Base-by-base conservation (phyloP, 1,140 invertebrate genomes). In the Drosophila pallidifrons region DNA sequence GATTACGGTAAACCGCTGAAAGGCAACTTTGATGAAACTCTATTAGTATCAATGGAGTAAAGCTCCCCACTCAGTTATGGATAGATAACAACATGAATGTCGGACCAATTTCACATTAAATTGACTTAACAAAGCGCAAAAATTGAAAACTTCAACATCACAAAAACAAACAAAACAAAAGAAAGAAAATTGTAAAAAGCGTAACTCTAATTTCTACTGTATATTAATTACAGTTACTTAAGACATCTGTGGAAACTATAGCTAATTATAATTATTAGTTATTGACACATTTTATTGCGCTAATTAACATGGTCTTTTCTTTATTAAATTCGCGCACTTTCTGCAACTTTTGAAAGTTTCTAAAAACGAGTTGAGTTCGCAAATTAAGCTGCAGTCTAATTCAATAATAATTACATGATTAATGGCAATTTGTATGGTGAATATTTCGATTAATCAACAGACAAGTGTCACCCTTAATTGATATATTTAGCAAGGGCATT, bases 1-100 rank as follows among this genome's bases (percentile, higher is more conserved):
- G 69, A 60, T 65, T 58, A 55, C 16, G 59, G 45, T 71, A 64
- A 71, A 57, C 60, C 59, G 41, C 59, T 70, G 38, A 61, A 63
- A 41, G 59, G 49, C 51, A 46, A 63, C 49, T 55, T 70, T 55
- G 41, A 46, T 20, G 59, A 55, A 64, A 63, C 41, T 30, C 49
- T 46, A 55, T 61, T 61, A 61, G 20, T 54, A 61, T 43, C 47
- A 52, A 45, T 70, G 8, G 38, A 63, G n/a, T 30, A 15, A 7
- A 43, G 58, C 49, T 32, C 0, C 15, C 41, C 25, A 46, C 28
- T 54, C 45, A 25, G 41, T 45, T 55, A 55, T 55, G 41, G 16
- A 54, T 54, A 49, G 46, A 10, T 41, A 30, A 54, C 11, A 57
- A 10, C 43, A 47, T 32, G 13, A 45, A 45, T 45, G 20, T 6